Conservation (phyloP, 2,797 vertebrate genomes). For the Heterohyrax brucei region DNA sequence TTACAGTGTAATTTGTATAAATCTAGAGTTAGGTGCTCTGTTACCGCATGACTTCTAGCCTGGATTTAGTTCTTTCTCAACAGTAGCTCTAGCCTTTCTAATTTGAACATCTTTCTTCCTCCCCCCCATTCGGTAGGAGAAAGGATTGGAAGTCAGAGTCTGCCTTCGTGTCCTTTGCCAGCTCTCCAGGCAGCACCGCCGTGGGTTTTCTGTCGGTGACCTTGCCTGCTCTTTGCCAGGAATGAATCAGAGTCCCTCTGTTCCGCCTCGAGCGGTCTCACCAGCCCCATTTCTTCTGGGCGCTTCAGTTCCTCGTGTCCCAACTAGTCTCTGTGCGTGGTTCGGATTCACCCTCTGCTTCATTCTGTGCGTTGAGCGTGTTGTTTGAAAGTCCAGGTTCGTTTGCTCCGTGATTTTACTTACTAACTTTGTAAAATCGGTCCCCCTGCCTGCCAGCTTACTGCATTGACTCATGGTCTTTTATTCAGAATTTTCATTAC, state of each 20-base stretch:
- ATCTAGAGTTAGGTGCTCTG: neutral
- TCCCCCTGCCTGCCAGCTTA: neutral
- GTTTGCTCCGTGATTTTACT: conserved; percentile 1
- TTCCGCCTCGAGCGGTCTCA: neutral
- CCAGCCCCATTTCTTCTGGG: neutral
- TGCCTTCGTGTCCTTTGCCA: neutral
- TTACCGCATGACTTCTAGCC: neutral
- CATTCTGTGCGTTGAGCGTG: too few species aligned
- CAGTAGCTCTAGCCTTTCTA: neutral
- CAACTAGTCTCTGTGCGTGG: neutral
- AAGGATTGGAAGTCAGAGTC: neutral
- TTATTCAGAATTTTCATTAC: neutral
- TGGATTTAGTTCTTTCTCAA: neutral
- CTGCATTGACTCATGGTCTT: neutral
- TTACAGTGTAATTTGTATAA: neutral
- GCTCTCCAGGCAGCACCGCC: neutral
- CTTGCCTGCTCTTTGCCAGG: neutral
- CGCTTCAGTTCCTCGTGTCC: neutral
- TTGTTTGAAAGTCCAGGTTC: neutral
- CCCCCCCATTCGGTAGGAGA: neutral
- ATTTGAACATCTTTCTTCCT: neutral
- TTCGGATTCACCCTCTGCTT: neutral
- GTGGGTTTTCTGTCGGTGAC: neutral
- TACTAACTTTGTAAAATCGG: neutral
- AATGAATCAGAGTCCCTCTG: neutral